Percentiles rank a stretch among this genome's conserved stretches.
Conservation (phyloP, 2,797 vertebrate genomes). For the Moxostoma hubbsi region DNA sequence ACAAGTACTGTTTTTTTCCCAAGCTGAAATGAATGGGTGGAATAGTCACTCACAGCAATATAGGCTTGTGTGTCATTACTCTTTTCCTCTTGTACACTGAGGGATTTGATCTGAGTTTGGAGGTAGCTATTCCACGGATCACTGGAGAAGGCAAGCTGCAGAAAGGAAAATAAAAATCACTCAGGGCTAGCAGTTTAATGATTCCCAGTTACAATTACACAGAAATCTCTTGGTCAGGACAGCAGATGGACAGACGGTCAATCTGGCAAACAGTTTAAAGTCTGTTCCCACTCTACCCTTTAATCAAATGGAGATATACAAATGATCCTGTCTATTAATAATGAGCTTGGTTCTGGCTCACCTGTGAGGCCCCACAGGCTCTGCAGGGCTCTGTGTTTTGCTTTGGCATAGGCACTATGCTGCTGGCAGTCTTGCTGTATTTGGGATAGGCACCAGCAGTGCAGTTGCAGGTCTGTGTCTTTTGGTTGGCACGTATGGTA, state of each 20-base stretch:
- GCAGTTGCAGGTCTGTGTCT: slow-evolving; percentile 84
- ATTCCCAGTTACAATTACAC: background rate
- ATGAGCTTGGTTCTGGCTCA: slow-evolving; percentile 54
- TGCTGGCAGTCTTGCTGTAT: slow-evolving; percentile 80
- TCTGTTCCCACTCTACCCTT: background rate
- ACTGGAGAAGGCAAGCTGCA: slow-evolving; percentile 88
- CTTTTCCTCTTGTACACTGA: slow-evolving; percentile 77
- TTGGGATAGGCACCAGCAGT: slow-evolving; percentile 88
- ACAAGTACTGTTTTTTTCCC: background rate
- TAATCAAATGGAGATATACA: slow-evolving; percentile 18
- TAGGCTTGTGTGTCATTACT: slow-evolving; percentile 79
- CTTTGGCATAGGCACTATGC: slow-evolving; percentile 81
- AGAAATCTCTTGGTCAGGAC: background rate
- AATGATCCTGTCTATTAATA: slow-evolving; percentile 4
- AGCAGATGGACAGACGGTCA: slow-evolving; percentile 16
- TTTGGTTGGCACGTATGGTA: slow-evolving; percentile 77
- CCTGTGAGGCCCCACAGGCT: slow-evolving; percentile 88
- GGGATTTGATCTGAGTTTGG: slow-evolving; percentile 88
- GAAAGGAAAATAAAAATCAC: slow-evolving; percentile 21
- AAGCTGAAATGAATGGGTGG: background rate
- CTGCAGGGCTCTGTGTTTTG: slow-evolving; percentile 75
- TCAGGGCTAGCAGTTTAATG: slow-evolving; percentile 7
- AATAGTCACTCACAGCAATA: slow-evolving; percentile 82
- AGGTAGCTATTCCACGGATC: slow-evolving; percentile 94
- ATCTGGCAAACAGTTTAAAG: slow-evolving; percentile 27